Percentiles rank a stretch among this genome's conserved stretches.
Conservation (phyloP, 2,888 invertebrate species). For the Thymelicus lineola region DNA sequence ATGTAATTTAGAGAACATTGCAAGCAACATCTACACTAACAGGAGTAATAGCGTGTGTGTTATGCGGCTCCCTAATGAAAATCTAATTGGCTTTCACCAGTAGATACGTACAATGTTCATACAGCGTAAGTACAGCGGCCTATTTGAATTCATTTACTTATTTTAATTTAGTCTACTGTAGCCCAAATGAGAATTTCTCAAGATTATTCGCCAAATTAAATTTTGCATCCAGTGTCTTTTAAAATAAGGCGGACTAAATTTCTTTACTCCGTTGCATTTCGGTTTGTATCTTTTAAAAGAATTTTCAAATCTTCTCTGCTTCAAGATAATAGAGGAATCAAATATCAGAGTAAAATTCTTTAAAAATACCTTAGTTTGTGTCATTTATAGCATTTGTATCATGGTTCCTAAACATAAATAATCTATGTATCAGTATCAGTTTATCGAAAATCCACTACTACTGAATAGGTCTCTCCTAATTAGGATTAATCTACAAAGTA, state of each 20-base stretch:
- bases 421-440: no score
- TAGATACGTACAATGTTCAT: background rate
- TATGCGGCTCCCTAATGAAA: constrained; percentile 30
- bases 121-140: constrained; percentile 5
- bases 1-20: background rate
- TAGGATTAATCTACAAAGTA: no score
- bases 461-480: no score
- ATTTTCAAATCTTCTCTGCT: background rate
- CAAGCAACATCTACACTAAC: constrained; percentile 14
- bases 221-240: constrained; percentile 1
- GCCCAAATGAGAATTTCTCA: constrained; percentile 1
- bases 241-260: background rate
- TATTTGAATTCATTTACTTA: constrained; percentile 30
- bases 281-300: background rate
- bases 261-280: background rate
- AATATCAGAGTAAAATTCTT: background rate
- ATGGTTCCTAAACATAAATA: background rate
- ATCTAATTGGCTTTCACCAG: constrained; percentile 28
- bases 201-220: constrained; percentile 5
- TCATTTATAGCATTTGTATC: background rate
- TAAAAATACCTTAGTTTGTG: background rate
- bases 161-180: constrained; percentile 26
- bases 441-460: no score
- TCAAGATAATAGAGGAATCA: background rate
- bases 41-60: constrained; percentile 19